Conservation (phyloP, 2,888 invertebrate genomes). For the Tyria jacobaeae region DNA sequence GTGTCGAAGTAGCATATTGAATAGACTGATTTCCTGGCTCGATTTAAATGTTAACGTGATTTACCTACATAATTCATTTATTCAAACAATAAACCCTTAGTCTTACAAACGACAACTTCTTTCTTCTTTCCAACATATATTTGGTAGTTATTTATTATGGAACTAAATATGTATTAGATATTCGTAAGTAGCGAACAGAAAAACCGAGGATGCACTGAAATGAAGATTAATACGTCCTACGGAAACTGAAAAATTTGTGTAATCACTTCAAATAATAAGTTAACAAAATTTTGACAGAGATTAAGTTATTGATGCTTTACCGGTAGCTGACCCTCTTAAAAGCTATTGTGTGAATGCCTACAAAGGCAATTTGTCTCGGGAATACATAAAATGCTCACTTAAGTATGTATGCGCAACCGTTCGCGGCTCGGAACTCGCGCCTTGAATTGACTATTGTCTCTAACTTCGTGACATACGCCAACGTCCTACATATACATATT, state of each 20-base stretch:
- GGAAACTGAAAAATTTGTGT: conserved; percentile 29
- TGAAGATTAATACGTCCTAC: conserved; percentile 27
- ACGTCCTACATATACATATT: conserved; percentile 21
- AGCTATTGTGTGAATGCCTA: conserved; percentile 61
- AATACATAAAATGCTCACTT: conserved; percentile 67
- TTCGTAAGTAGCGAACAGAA: neutral
- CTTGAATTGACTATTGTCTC: conserved; percentile 72
- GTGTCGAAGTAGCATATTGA: conserved; percentile 35
- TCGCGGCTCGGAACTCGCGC: conserved; percentile 58
- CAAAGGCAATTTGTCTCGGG: conserved; percentile 74
- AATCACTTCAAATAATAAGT: conserved; percentile 36
- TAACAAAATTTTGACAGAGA: conserved; percentile 36
- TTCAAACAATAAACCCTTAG: neutral
- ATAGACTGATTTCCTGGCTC: conserved; percentile 21
- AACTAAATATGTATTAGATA: neutral
- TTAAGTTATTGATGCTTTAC: conserved; percentile 59
- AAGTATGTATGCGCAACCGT: conserved; percentile 61
- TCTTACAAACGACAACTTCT: neutral
- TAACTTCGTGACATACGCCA: conserved; percentile 43
- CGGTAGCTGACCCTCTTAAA: conserved; percentile 50
- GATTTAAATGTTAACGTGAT: conserved; percentile 15
- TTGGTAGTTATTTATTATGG: no score
- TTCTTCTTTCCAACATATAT: neutral
- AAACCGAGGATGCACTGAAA: conserved; percentile 8
- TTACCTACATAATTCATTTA: neutral